phyloP scores from a whole-genome alignment of 2,888 invertebrate species.

The Hypomecis atomaria region DNA sequence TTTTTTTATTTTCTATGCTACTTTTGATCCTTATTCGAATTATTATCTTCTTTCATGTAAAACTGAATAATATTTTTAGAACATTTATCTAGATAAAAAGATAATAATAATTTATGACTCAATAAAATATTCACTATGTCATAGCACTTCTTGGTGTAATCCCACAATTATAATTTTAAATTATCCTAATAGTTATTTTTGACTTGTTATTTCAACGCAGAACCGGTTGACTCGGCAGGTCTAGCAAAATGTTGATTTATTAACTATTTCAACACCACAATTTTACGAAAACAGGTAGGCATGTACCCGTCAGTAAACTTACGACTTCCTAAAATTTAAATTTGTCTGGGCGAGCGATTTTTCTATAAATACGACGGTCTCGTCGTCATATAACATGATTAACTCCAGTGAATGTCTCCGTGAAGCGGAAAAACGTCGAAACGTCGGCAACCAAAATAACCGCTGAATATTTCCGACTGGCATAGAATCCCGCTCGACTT shows the following conservation, averaged over 20 bases:
- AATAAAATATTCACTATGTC: too few relatives aligned
- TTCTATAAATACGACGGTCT: constrained; percentile 70
- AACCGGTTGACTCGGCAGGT: background rate
- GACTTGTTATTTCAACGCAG: background rate
- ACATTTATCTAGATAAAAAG: too few relatives aligned
- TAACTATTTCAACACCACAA: background rate
- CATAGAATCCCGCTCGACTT: constrained; percentile 69
- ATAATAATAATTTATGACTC: too few relatives aligned
- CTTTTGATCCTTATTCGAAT: too few relatives aligned
- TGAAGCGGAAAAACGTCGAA: constrained; percentile 81
- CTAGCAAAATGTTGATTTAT: background rate
- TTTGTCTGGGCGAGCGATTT: constrained; percentile 61
- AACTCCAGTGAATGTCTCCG: constrained; percentile 76
- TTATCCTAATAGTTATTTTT: background rate
- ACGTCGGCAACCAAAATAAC: constrained; percentile 77
- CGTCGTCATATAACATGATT: constrained; percentile 75
- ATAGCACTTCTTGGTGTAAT: too few relatives aligned
- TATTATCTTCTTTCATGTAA: too few relatives aligned
- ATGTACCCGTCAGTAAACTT: constrained; percentile 57
- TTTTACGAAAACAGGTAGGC: constrained; percentile 17
- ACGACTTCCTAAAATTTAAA: constrained; percentile 68
- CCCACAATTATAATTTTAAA: too few relatives aligned
- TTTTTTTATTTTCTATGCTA: too few relatives aligned
- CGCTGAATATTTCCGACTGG: constrained; percentile 79
- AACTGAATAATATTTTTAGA: too few relatives aligned